Evolutionary conservation across 2,888 invertebrate genomes (phyloP).

Genomic region (Osmoderma eremita): DNA sequence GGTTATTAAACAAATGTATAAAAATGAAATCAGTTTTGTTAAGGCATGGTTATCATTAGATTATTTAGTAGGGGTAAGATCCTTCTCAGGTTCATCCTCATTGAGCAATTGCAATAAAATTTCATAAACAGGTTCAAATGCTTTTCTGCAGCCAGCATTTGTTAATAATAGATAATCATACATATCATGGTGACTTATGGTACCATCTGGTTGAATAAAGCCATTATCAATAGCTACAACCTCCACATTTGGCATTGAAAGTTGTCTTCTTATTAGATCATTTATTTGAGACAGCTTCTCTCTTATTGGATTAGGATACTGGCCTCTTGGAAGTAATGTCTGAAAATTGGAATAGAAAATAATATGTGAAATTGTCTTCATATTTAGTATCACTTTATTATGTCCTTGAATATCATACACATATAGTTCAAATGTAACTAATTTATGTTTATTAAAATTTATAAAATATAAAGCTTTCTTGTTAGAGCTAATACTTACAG

Average conservation of each 20-base stretch:
- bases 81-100: slow-evolving; percentile 80
- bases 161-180: slow-evolving; percentile 91
- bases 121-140: slow-evolving; percentile 86
- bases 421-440: slow-evolving; percentile 3
- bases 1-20: slow-evolving; percentile 16
- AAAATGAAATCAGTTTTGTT: slow-evolving; percentile 32
- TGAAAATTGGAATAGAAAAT: slow-evolving; percentile 63
- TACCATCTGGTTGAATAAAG: slow-evolving; percentile 80
- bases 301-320: slow-evolving; percentile 82
- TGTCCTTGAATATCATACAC: no score
- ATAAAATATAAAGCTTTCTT: neutral
- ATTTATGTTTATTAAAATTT: neutral
- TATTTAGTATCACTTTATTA: slow-evolving; percentile 1
- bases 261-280: slow-evolving; percentile 73
- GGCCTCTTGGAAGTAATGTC: slow-evolving; percentile 90
- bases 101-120: slow-evolving; percentile 79
- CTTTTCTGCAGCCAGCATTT: slow-evolving; percentile 85
- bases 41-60: slow-evolving; percentile 28
- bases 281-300: slow-evolving; percentile 83
- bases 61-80: slow-evolving; percentile 78
- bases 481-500: slow-evolving; percentile 71
- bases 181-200: slow-evolving; percentile 90
- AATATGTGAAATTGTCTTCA: slow-evolving; percentile 10
- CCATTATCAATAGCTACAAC: slow-evolving; percentile 83
- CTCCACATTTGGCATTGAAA: slow-evolving; percentile 75